A percentile compares a stretch with the other conserved stretches of the same genome.
phyloP scores from a whole-genome alignment of 2,797 vertebrate species.

The Gila robusta region DNA sequence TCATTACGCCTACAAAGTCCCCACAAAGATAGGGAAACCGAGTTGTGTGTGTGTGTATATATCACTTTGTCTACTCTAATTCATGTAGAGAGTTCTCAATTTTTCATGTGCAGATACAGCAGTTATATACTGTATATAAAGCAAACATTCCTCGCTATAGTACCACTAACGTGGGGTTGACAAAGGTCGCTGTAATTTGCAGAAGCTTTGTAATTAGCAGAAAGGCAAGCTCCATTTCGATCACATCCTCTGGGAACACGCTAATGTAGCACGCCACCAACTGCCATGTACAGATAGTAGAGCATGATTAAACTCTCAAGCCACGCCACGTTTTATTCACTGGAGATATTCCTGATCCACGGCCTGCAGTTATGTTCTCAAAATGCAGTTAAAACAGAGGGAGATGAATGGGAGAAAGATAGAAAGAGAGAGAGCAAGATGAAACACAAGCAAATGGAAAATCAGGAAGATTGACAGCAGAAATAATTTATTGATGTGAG shows the following conservation, averaged over 20 bases:
- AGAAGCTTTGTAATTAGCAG: slow-evolving; percentile 79
- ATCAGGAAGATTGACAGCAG: neutral
- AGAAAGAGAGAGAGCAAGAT: neutral
- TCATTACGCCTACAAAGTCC: no score
- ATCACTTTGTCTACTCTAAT: slow-evolving; percentile 60
- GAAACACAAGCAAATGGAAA: neutral
- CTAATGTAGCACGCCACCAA: slow-evolving; percentile 55
- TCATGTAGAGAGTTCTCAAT: slow-evolving; percentile 70
- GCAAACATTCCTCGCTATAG: slow-evolving; percentile 65
- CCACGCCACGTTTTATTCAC: slow-evolving; percentile 16
- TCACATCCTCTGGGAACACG: slow-evolving; percentile 51
- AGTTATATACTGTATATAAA: slow-evolving; percentile 73
- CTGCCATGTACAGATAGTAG: slow-evolving; percentile 42
- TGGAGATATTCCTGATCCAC: slow-evolving; percentile 30
- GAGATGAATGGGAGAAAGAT: neutral
- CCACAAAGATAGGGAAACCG: no score
- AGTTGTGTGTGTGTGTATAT: neutral
- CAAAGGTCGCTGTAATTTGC: slow-evolving; percentile 76
- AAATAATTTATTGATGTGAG: neutral
- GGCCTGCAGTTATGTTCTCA: slow-evolving; percentile 30
- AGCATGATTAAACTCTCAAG: slow-evolving; percentile 36
- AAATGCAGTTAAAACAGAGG: slow-evolving; percentile 15
- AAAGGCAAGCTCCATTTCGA: slow-evolving; percentile 75
- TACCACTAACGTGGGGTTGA: slow-evolving; percentile 66
- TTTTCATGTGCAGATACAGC: slow-evolving; percentile 75